phyloP scores from a whole-genome alignment of 1,140 invertebrate species.

The Monochamus saltuarius region DNA sequence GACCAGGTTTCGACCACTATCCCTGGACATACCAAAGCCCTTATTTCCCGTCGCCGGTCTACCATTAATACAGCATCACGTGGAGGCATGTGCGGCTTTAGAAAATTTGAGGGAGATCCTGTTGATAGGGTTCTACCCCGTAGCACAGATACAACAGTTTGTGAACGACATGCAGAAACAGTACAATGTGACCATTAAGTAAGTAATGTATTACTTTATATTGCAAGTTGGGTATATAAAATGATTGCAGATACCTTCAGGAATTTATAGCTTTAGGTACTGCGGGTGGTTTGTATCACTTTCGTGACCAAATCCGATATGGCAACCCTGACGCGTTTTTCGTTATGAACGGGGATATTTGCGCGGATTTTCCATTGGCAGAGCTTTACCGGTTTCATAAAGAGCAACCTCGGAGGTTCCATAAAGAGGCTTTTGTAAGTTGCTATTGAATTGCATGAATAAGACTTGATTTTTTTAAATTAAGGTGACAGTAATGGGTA shows the following conservation, averaged over 20 bases:
- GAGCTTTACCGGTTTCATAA: constrained; percentile 86
- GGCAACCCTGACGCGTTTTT: constrained; percentile 91
- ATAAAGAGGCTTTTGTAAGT: constrained; percentile 34
- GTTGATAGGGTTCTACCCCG: constrained; percentile 89
- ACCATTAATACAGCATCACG: constrained; percentile 94
- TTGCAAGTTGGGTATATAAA: constrained; percentile 7
- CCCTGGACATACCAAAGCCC: constrained; percentile 94
- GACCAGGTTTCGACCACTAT: constrained; percentile 94
- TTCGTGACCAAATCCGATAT: constrained; percentile 90
- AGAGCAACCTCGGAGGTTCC: constrained; percentile 16
- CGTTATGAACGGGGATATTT: constrained; percentile 97
- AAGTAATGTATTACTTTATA: constrained; percentile 38
- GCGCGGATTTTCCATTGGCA: constrained; percentile 91
- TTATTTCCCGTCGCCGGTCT: constrained; percentile 95
- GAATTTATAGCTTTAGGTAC: constrained; percentile 94
- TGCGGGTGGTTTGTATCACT: constrained; percentile 96
- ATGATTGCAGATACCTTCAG: constrained; percentile 76
- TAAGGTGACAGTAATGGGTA: constrained; percentile 76
- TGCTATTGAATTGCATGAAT: not conserved
- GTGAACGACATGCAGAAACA: constrained; percentile 79
- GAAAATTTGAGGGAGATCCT: constrained; percentile 86
- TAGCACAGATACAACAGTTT: constrained; percentile 81
- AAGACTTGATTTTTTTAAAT: constrained; percentile 16
- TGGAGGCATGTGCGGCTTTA: constrained; percentile 86
- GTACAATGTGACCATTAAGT: constrained; percentile 83